Percentiles rank a stretch among this genome's conserved stretches.
Evolutionary conservation across 2,888 invertebrate species (phyloP).

Genomic region (Drosophila helvetica): DNA sequence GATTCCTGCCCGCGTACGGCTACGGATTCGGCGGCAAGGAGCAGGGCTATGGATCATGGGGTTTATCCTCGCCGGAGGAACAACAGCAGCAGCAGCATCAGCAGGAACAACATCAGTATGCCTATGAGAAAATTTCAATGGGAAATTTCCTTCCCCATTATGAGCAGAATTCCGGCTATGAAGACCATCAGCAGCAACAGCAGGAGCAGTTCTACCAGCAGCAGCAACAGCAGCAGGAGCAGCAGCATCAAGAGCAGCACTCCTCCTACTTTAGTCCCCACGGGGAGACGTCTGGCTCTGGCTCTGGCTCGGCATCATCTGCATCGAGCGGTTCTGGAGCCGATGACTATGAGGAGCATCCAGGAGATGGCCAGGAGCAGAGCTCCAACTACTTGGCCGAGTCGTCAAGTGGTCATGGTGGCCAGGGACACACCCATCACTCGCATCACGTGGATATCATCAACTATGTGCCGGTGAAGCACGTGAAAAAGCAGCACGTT

Average conservation of each 20-base stretch:
- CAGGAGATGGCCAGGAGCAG: constrained; percentile 63
- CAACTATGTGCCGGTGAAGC: constrained; percentile 87
- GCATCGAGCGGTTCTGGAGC: constrained; percentile 34
- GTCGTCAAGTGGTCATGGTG: constrained; percentile 49
- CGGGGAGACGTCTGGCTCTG: constrained; percentile 21
- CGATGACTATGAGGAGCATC: constrained; percentile 59
- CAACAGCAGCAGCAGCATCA: constrained; percentile 39
- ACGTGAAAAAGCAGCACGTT: constrained; percentile 89
- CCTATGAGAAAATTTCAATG: constrained; percentile 81
- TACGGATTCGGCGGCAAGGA: constrained; percentile 40
- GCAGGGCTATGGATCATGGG: constrained; percentile 48
- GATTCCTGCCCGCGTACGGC: constrained; percentile 64
- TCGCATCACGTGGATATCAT: constrained; percentile 85
- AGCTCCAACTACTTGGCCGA: constrained; percentile 68
- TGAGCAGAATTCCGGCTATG: constrained; percentile 72
- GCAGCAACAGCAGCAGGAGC: constrained; percentile 47
- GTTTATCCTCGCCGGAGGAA: constrained; percentile 37
- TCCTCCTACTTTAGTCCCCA: constrained; percentile 47
- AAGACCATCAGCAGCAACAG: constrained; percentile 59
- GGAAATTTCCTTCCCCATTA: constrained; percentile 81
- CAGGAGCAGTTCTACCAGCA: constrained; percentile 53
- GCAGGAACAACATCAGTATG: constrained; percentile 46
- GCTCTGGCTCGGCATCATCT: constrained; percentile 7
- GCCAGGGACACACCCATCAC: constrained; percentile 46
- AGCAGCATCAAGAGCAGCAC: constrained; percentile 38